Evolutionary conservation across 2,888 invertebrate species (phyloP), one percentile per base, ranked within the genome.

Genomic region (Creontiades dilutus): DNA sequence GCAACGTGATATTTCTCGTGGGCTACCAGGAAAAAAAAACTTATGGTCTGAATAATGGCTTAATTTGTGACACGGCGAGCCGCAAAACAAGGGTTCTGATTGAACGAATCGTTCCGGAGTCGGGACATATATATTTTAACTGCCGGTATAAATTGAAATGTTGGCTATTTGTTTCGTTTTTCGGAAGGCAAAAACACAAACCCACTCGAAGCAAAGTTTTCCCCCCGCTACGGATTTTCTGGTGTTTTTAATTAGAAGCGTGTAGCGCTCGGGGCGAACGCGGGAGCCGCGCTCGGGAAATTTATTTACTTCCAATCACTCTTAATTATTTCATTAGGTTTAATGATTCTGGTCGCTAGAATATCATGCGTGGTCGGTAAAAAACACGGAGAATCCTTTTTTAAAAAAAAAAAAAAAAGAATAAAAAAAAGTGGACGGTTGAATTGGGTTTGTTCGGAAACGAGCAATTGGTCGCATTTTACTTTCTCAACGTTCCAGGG

Each of bases 301-400:
- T 86, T 86, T 86, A 86, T 86, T 86, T 86, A 52, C 86, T 47
- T 86, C 75, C 86, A 86, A 86, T 86, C 86, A 86, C 86, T 86
- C 86, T 86, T 86, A 75, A 86, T 86, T 86, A 86, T 86, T 86
- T 86, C 86, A 75, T 68, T 86, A 19, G 86, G 86, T 75, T 86
- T 46, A 52, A 82, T 82, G 82, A 82, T 82, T 82, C 47, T 52
- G 52, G 52, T 80, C n/a, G 16, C 27, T 27, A 23, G 27, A 68
- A 68, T 68, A 68, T 68, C 23, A 68, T 23, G 37, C 37, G 37
- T 37, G 37, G 37, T 37, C 37, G 37, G 37, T 37, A 37, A 37
- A 37, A 37, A 37, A 37, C 37, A 37, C 37, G 37, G 2, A 4
- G 37, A 37, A 37, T 2, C 37, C 37, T 37, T 37, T 37, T 37